Evolutionary conservation across 2,113 vertebrate genomes (phyloP), one percentile per base, ranked within the genome.

Genomic region (Carassius auratus): DNA sequence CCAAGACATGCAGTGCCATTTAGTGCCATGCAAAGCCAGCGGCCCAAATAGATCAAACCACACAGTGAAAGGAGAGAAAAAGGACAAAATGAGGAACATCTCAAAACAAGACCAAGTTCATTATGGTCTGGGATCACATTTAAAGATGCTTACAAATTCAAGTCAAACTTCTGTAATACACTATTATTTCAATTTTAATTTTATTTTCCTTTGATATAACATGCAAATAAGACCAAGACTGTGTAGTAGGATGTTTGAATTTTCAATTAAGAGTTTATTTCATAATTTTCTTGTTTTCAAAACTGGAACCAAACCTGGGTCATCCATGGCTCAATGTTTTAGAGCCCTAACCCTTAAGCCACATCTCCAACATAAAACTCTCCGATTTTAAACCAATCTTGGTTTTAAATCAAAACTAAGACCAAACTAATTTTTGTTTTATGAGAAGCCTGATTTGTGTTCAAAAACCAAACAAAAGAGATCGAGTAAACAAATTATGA

Each of bases 21-120:
- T 91, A 94, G 81, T 89, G 91, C 90, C 94, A 95, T 93, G 92
- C 93, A 94, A 94, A 94, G 91, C 90, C 93, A 93, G 90, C 17
- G 90, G 86, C 84, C 92, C 90, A 86, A 85, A 89, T 83, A 88
- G 89, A 75, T 74, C 57, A 64, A 57, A 73, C 2, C 75, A 86
- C 45, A 86, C 48, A 82, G 61, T 84, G 77, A 88, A 59, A 80
- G n/a, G 38, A 48, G 52, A 33, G 15, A 55, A 81, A 86, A 21
- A 86, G 61, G 36, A 73, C 26, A 86, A 17, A 8, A 81, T 81
- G 30, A 59, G 48, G 66, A 73, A 83, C 50, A 83, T 83, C 66
- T 15, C 19, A 55, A 73, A 83, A 73, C 19, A 81, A 23, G 45
- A 69, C 61, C 19, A 79, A 21, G 3, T 36, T 10, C 30, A 76